These are phyloP conservation scores for Alviniconcha marisindica DNA, from an alignment of 1,140 invertebrate species.

Conservation along the genomic window DNA sequence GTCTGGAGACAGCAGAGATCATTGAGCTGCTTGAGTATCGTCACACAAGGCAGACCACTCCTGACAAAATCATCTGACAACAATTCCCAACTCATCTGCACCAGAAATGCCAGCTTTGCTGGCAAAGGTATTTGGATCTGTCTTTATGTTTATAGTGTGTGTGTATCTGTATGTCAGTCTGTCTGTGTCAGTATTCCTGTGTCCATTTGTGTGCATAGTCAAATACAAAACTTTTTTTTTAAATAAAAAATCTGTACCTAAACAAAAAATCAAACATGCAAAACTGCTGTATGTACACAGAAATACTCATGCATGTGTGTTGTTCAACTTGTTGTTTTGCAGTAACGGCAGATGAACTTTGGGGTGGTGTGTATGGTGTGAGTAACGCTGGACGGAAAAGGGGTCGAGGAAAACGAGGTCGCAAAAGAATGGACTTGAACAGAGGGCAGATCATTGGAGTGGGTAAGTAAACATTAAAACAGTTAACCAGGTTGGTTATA, in stretches of 20 bases:
- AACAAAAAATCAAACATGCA: too few species aligned
- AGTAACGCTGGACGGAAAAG: slow-evolving; percentile 97
- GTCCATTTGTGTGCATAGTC: too few species aligned
- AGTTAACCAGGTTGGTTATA: background rate
- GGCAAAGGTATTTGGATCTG: slow-evolving; percentile 1
- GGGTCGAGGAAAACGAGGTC: slow-evolving; percentile 91
- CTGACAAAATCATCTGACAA: background rate
- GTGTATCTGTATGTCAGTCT: background rate
- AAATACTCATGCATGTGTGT: background rate
- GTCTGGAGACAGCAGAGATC: background rate
- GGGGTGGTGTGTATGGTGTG: slow-evolving; percentile 95
- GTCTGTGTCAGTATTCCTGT: background rate
- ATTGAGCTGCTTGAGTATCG: background rate
- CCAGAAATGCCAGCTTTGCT: slow-evolving; percentile 28
- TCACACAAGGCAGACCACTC: background rate
- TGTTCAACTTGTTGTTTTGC: slow-evolving; percentile 36
- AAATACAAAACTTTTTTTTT: too few species aligned
- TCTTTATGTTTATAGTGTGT: background rate
- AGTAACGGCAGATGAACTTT: slow-evolving; percentile 83
- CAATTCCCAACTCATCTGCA: background rate
- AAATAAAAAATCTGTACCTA: too few species aligned
- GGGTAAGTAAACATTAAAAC: slow-evolving; percentile 77
- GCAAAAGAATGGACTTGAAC: slow-evolving; percentile 89
- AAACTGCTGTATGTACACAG: background rate
- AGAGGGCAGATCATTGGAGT: slow-evolving; percentile 92